A percentile compares a stretch with the other conserved stretches of the same genome.
Conservation (phyloP, 1,140 invertebrate species). For the Battus philenor region DNA sequence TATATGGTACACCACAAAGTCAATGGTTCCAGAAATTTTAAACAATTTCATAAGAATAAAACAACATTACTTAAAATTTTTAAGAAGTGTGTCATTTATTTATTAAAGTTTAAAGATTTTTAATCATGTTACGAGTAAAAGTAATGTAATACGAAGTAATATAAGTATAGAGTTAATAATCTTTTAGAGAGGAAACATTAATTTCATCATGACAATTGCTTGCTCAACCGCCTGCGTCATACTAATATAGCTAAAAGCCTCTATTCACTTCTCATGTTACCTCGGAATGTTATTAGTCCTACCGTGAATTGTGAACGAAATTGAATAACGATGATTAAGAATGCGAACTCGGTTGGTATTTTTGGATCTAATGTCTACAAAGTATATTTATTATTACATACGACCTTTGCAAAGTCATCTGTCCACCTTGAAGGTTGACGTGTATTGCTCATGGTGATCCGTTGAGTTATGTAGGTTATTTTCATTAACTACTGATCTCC, state of each 20-base stretch:
- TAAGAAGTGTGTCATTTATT: too few species aligned
- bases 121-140: constrained; percentile 7
- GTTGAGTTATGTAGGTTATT: too few species aligned
- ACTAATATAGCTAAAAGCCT: constrained; percentile 49
- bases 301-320: constrained; percentile 26
- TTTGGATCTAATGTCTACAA: constrained; percentile 5
- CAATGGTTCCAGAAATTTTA: too few species aligned
- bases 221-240: constrained; percentile 30
- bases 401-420: not conserved
- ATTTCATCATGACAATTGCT: constrained; percentile 47
- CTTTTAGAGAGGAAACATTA: constrained; percentile 37
- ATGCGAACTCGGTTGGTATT: not conserved
- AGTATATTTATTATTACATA: constrained; percentile 9
- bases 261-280: constrained; percentile 30
- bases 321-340: constrained; percentile 29
- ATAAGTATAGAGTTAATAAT: constrained; percentile 7
- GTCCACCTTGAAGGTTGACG: not conserved
- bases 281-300: constrained; percentile 19
- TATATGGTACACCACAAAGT: too few species aligned
- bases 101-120: constrained; percentile 12
- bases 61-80: too few species aligned
- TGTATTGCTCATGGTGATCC: not conserved
- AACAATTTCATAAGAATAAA: too few species aligned
- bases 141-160: too few species aligned
- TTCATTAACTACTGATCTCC: too few species aligned